phyloP scores from a whole-genome alignment of 2,113 vertebrate species.

The Phoxinus phoxinus region DNA sequence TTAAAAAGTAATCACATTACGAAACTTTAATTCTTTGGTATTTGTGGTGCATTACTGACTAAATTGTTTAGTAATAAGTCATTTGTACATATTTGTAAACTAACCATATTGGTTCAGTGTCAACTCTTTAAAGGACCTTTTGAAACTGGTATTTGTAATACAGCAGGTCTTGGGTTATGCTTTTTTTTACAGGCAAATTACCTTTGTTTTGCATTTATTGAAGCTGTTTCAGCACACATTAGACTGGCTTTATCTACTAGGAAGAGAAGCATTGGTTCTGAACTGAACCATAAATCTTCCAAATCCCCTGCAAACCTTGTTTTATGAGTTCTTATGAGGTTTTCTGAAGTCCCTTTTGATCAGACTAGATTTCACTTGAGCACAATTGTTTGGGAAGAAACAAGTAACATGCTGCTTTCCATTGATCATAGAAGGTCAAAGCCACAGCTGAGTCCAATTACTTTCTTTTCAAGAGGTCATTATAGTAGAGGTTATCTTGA shows the following conservation, averaged over 20 bases:
- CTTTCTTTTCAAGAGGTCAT: background rate
- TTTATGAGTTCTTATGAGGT: conserved; percentile 31
- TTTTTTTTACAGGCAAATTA: conserved; percentile 9
- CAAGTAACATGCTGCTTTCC: conserved; percentile 10
- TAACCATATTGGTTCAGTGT: background rate
- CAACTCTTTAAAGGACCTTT: background rate
- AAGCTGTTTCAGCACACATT: conserved; percentile 4
- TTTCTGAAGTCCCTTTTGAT: conserved; percentile 20
- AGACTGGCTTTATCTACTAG: background rate
- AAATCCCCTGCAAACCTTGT: background rate
- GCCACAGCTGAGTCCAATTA: conserved; percentile 15
- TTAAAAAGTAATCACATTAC: background rate
- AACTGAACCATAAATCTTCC: conserved; percentile 37
- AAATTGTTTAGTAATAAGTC: background rate
- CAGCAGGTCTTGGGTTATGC: background rate
- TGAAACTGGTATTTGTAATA: background rate
- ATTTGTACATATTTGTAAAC: background rate
- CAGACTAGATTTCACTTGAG: background rate
- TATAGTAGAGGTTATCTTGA: conserved; percentile 3
- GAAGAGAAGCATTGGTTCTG: background rate
- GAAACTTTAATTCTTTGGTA: background rate
- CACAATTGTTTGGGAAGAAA: conserved; percentile 9
- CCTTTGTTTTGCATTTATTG: background rate
- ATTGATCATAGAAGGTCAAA: conserved; percentile 20
- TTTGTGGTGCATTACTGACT: background rate